These are phyloP conservation scores for Trachemys scripta DNA, from an alignment of 2,113 vertebrate genomes.

Conservation along the genomic window DNA sequence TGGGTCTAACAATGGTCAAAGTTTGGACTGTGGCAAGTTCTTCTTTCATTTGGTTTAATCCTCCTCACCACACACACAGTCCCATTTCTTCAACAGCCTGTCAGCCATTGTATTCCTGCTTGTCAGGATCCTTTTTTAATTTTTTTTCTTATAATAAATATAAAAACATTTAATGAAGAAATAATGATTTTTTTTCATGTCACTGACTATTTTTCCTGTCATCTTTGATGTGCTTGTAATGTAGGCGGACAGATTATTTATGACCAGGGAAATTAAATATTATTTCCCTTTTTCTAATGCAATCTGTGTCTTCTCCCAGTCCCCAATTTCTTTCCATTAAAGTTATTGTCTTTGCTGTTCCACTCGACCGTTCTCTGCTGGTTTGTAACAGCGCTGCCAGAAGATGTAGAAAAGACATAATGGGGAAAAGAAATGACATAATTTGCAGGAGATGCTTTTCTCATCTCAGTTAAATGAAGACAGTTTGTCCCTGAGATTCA, in stretches of 20 bases:
- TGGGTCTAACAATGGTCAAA: background rate
- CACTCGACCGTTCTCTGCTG: constrained; percentile 73
- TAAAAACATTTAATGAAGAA: constrained; percentile 80
- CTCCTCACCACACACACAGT: constrained; percentile 25
- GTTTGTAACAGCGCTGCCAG: constrained; percentile 71
- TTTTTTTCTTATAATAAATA: constrained; percentile 44
- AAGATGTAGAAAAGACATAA: constrained; percentile 74
- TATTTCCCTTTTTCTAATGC: constrained; percentile 81
- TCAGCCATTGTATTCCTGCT: constrained; percentile 53
- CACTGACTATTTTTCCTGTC: constrained; percentile 79
- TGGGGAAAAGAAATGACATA: constrained; percentile 78
- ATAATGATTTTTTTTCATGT: constrained; percentile 80
- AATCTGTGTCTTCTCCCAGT: constrained; percentile 78
- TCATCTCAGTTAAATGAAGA: constrained; percentile 82
- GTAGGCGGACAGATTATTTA: constrained; percentile 83
- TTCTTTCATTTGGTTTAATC: background rate
- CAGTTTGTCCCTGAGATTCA: constrained; percentile 78
- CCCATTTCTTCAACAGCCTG: constrained; percentile 47
- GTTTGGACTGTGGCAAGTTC: background rate
- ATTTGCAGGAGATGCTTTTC: constrained; percentile 81
- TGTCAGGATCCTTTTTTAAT: constrained; percentile 54
- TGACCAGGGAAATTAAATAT: constrained; percentile 85
- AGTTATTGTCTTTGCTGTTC: constrained; percentile 82
- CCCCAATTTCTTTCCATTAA: constrained; percentile 81
- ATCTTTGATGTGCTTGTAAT: constrained; percentile 80